Conservation (phyloP, 2,113 vertebrate species). For the Eudyptes chrysolophus region DNA sequence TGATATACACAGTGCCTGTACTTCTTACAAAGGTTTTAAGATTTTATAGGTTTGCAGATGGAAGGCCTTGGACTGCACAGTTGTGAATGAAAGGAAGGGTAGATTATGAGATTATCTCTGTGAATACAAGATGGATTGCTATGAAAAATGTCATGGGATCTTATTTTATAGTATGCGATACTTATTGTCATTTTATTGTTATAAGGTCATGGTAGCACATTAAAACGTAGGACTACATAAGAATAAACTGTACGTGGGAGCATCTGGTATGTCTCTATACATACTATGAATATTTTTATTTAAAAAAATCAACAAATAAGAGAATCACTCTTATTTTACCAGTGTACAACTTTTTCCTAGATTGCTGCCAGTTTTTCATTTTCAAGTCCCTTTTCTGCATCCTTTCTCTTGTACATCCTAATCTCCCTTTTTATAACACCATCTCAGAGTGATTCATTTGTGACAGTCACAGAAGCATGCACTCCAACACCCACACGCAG, state of each 20-base stretch:
- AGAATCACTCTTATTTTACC: not conserved
- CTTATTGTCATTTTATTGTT: not conserved
- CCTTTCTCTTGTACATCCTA: constrained; percentile 33
- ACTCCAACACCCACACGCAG: constrained; percentile 77
- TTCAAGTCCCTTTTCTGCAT: constrained; percentile 24
- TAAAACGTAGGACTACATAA: not conserved
- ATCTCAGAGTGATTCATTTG: constrained; percentile 84
- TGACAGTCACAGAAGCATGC: constrained; percentile 78
- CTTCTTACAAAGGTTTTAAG: not conserved
- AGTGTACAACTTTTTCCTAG: not conserved
- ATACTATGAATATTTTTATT: not conserved
- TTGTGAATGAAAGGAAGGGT: not conserved
- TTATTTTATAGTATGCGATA: not conserved
- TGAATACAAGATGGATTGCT: not conserved
- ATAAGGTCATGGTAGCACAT: not conserved
- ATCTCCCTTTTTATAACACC: constrained; percentile 67
- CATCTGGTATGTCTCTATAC: not conserved
- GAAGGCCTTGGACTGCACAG: not conserved
- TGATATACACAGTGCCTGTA: not conserved
- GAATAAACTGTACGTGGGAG: not conserved
- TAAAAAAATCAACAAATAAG: not conserved
- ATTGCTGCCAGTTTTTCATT: not conserved
- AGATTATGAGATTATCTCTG: not conserved
- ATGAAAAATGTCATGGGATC: not conserved
- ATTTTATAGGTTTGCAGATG: not conserved